These are phyloP conservation scores for Sander vitreus DNA, from an alignment of 2,113 vertebrate genomes.

Conservation along the genomic window DNA sequence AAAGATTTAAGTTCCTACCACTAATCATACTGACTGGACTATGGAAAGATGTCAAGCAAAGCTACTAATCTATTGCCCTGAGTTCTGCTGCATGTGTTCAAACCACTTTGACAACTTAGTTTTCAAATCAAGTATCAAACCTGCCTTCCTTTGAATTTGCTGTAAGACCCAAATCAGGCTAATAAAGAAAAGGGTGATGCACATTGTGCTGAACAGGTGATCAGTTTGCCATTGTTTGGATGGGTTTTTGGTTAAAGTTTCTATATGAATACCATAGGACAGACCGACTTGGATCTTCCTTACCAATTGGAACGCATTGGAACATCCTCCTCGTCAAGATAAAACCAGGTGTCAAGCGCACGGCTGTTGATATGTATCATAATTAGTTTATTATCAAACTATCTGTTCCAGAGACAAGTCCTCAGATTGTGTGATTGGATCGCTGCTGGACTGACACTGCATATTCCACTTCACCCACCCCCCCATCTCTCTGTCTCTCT, in stretches of 20 bases:
- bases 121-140: conserved; percentile 4
- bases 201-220: not conserved
- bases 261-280: not conserved
- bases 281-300: not conserved
- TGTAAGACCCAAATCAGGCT: not conserved
- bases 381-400: conserved; percentile 65
- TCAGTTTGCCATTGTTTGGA: not conserved
- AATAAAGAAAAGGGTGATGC: not conserved
- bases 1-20: conserved; percentile 28
- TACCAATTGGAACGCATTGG: not conserved
- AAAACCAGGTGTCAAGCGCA: conserved; percentile 42
- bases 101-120: not conserved
- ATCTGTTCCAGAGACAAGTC: conserved; percentile 47
- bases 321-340: not conserved
- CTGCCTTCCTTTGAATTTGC: not conserved
- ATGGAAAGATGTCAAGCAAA: conserved; percentile 17
- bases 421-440: conserved; percentile 51
- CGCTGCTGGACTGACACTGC: conserved; percentile 44
- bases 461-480: conserved; percentile 52
- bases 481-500: not conserved
- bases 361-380: conserved; percentile 45
- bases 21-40: conserved; percentile 32
- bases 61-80: conserved; percentile 11
- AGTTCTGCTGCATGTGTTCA: conserved; percentile 1
- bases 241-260: not conserved